Evolutionary conservation across 2,113 vertebrate species (phyloP), one percentile per base, ranked within the genome.

Genomic region (Gadus macrocephalus): DNA sequence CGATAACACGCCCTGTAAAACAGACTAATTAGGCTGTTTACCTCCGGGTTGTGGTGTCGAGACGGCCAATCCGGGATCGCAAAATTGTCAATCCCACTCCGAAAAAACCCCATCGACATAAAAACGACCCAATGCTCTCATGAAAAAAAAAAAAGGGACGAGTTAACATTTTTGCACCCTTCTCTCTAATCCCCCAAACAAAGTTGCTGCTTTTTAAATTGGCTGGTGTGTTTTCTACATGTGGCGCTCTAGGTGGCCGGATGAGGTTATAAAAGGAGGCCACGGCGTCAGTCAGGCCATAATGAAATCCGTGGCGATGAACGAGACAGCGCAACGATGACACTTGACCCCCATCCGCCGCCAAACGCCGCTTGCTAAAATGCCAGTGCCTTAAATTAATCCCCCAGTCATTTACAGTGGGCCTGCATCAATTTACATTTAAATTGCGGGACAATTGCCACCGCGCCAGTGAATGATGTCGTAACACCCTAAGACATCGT

Each of bases 341-440:
- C 55, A 58, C 9, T 35, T 35, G 31, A 35, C 31, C 31, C 3
- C 31, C 31, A 35, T 35, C 31, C 31, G 42, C 85, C 80, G 84
- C 61, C 89, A 83, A 81, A 86, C 85, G 86, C 85, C 83, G 38
- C 67, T 70, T 87, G 84, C 65, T 77, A 81, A 94, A 95, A 95
- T 91, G 93, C 93, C 93, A 92, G 81, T 85, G 82, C 83, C 91
- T 82, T 83, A 81, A 87, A 90, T 93, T 81, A 83, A 90, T 85
- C 89, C 84, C 80, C 66, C 69, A 59, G 75, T 85, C 79, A 92
- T 94, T 93, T 92, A 85, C 90, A 91, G 55, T 14, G 12, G 55
- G 16, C n/a, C 55, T 4, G 53, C 53, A 84, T 88, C 90, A 92
- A 92, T 87, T 89, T 88, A 82, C 79, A 82, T 91, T 89, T 88